phyloP scores from a whole-genome alignment of 2,888 invertebrate genomes.

The Cerastoderma edule region DNA sequence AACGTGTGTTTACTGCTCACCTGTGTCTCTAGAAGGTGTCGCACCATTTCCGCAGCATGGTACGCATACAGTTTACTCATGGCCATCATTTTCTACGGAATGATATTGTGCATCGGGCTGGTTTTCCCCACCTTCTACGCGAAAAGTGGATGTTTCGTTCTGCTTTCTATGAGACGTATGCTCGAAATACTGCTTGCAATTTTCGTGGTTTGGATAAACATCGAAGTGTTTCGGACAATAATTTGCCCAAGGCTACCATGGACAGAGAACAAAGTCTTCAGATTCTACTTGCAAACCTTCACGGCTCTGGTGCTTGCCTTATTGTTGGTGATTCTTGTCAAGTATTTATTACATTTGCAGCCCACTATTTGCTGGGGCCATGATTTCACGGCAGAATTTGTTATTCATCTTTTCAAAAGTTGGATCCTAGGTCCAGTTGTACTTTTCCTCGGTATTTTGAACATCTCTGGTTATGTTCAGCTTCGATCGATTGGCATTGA shows the following conservation, averaged over 20 bases:
- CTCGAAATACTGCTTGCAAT: constrained; percentile 1
- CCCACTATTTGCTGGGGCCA: neutral
- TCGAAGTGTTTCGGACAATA: constrained; percentile 4
- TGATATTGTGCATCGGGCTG: constrained; percentile 11
- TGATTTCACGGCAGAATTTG: neutral
- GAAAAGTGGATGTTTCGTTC: constrained; percentile 7
- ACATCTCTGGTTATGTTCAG: constrained; percentile 5
- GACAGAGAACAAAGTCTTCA: neutral
- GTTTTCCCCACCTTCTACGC: constrained; percentile 4
- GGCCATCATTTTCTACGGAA: neutral
- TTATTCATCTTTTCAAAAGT: constrained; percentile 16
- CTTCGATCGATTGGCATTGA: constrained; percentile 1
- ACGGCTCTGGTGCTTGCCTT: neutral
- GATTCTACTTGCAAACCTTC: neutral
- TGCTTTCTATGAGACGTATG: neutral
- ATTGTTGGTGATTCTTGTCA: neutral
- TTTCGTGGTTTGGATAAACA: constrained; percentile 4
- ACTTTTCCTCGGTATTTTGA: neutral
- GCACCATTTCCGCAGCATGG: constrained; percentile 15
- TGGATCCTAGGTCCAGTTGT: constrained; percentile 6
- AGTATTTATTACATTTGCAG: neutral
- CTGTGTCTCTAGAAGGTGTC: constrained; percentile 2
- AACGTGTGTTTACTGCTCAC: constrained; percentile 4
- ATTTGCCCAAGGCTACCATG: constrained; percentile 10
- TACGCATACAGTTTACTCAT: constrained; percentile 7